A percentile compares a stretch with the other conserved stretches of the same genome.
phyloP scores from a whole-genome alignment of 2,113 vertebrate genomes.

The Callorhinus ursinus region DNA sequence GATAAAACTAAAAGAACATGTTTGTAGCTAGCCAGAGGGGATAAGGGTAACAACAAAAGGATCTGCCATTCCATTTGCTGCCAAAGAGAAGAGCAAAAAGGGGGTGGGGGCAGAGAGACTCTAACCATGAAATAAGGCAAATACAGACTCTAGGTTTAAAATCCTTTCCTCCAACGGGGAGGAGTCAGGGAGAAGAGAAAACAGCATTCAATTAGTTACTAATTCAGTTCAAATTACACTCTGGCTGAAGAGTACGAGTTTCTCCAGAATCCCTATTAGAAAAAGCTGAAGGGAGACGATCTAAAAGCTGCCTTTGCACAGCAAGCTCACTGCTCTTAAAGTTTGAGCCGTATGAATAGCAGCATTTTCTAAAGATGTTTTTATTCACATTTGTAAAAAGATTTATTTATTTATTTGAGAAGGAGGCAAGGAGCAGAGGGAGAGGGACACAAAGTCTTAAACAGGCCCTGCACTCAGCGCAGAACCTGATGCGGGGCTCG shows the following conservation, averaged over 20 bases:
- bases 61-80: not conserved
- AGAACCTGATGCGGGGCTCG: not conserved
- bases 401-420: not conserved
- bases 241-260: not conserved
- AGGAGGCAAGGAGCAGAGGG: not conserved
- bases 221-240: conserved; percentile 23
- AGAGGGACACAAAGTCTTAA: not conserved
- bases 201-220: not conserved
- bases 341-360: not conserved
- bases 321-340: not conserved
- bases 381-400: not conserved
- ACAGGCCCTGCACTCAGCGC: not conserved
- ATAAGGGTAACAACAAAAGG: not conserved
- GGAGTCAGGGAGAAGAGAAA: not conserved
- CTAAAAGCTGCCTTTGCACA: not conserved
- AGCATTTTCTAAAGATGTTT: not conserved
- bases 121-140: not conserved
- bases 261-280: not conserved
- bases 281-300: not conserved
- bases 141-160: not conserved
- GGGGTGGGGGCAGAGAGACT: not conserved
- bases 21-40: not conserved
- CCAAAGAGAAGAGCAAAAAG: not conserved
- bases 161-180: conserved; percentile 1
- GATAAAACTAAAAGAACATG: not conserved